Conservation (phyloP, 2,888 invertebrate species). For the Drosophila nigritarsus region DNA sequence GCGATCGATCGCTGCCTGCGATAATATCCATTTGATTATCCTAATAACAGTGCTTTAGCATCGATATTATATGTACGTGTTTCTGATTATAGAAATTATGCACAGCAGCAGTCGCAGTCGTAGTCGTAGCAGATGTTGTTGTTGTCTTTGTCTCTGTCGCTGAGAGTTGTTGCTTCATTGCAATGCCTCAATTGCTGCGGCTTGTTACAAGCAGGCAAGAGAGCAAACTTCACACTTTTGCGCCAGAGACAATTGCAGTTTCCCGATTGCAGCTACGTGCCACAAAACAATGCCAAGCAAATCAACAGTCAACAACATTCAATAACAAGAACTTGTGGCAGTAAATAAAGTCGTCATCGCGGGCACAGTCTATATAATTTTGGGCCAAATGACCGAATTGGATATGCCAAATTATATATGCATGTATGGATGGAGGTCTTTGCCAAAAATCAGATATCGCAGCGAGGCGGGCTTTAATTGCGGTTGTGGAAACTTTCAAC, state of each 20-base stretch:
- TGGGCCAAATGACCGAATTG: slow-evolving; percentile 71
- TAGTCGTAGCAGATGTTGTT: slow-evolving; percentile 6
- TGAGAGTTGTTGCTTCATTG: slow-evolving; percentile 15
- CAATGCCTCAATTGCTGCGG: slow-evolving; percentile 66
- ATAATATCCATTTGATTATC: slow-evolving; percentile 85
- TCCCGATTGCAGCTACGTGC: slow-evolving; percentile 57
- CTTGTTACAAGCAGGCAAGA: slow-evolving; percentile 40
- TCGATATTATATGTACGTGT: slow-evolving; percentile 85
- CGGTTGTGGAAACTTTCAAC: slow-evolving; percentile 66
- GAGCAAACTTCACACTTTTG: slow-evolving; percentile 77
- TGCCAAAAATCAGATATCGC: slow-evolving; percentile 56
- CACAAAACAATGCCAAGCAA: slow-evolving; percentile 5
- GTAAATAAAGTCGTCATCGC: slow-evolving; percentile 72
- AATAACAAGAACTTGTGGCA: slow-evolving; percentile 23
- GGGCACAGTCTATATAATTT: slow-evolving; percentile 70
- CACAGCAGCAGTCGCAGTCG: slow-evolving; percentile 38
- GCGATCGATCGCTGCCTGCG: slow-evolving; percentile 80
- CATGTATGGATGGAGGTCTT: slow-evolving; percentile 20
- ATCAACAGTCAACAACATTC: slow-evolving; percentile 15
- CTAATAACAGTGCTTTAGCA: slow-evolving; percentile 85
- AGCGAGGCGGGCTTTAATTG: slow-evolving; percentile 66
- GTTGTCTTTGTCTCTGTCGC: slow-evolving; percentile 4
- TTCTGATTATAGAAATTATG: slow-evolving; percentile 85
- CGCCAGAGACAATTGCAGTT: slow-evolving; percentile 57
- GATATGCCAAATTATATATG: slow-evolving; percentile 69